Evolutionary conservation across 2,113 vertebrate genomes (phyloP), one percentile per base, ranked within the genome.

Genomic region (Myrmecobius fasciatus): DNA sequence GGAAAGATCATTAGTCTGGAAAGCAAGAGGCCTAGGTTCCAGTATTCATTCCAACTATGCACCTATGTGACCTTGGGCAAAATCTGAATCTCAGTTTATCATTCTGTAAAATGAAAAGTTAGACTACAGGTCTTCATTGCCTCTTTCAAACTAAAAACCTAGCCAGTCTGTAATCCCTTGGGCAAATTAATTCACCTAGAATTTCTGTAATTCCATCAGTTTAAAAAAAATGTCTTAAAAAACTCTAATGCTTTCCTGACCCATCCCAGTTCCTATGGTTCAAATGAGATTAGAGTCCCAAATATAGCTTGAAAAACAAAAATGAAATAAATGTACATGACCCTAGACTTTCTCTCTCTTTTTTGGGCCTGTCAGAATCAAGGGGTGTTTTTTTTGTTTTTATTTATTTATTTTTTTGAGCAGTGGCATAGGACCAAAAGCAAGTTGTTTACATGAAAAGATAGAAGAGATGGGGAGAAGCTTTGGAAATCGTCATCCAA

Each of bases 291-390:
- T 92, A 89, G 47, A 0, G 3, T 75, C 83, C 94, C 94, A 88
- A 88, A 95, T 93, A 91, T 90, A 67, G 26, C 43, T n/a, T 91
- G 10, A 48, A 36, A 48, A 96, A 94, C 67, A 90, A 88, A 94
- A 91, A 60, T 93, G 91, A 92, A 92, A 92, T 94, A 96, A 95
- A 83, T 25, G 17, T 46, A 75, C 60, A 51, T 91, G 60, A 31
- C 89, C 52, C 46, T 7, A 24, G 52, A 91, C 92, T 92, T 91
- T 91, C 94, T 91, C 91, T 22, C 6, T 54, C 95, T 94, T 91
- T 12, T 20, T 52, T 56, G 60, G 5, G 8, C 92, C 95, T 89
- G 52, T 75, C 95, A 53, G 67, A 11, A 8, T 49, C 48, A 91
- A 89, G 93, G n/a, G n/a, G n/a, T n/a, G n/a, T 31, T 92, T 43